Evolutionary conservation across 2,113 vertebrate species (phyloP).

Genomic region (Hypomesus transpacificus): DNA sequence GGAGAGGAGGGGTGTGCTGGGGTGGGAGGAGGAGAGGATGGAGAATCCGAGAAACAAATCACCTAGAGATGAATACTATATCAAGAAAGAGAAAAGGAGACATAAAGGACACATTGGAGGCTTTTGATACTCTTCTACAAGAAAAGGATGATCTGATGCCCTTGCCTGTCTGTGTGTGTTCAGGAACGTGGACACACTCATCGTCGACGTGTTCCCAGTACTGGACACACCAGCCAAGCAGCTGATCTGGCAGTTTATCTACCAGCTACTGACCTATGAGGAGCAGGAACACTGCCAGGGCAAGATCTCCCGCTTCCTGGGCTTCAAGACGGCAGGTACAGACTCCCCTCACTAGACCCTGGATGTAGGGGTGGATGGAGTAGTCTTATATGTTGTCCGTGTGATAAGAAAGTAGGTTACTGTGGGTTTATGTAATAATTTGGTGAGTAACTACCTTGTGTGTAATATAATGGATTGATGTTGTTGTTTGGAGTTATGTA

Average conservation of each 20-base stretch:
- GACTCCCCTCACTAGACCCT: too few species aligned
- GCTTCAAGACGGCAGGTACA: slow-evolving; percentile 75
- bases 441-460: background rate
- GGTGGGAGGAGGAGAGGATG: background rate
- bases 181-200: slow-evolving; percentile 84
- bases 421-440: background rate
- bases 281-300: slow-evolving; percentile 95
- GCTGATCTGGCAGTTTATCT: slow-evolving; percentile 97
- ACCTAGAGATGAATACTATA: background rate
- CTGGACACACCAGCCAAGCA: slow-evolving; percentile 96
- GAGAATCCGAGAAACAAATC: background rate
- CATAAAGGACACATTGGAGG: too few species aligned
- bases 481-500: too few species aligned
- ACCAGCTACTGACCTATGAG: slow-evolving; percentile 95
- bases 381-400: too few species aligned
- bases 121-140: background rate
- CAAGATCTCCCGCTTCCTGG: slow-evolving; percentile 95
- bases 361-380: too few species aligned
- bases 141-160: too few species aligned
- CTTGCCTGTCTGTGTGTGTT: background rate
- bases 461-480: too few species aligned
- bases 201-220: slow-evolving; percentile 70
- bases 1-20: background rate
- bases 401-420: too few species aligned
- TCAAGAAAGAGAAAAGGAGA: too few species aligned